Evolutionary conservation across 2,797 vertebrate species (phyloP).

Genomic region (Platalea minor): DNA sequence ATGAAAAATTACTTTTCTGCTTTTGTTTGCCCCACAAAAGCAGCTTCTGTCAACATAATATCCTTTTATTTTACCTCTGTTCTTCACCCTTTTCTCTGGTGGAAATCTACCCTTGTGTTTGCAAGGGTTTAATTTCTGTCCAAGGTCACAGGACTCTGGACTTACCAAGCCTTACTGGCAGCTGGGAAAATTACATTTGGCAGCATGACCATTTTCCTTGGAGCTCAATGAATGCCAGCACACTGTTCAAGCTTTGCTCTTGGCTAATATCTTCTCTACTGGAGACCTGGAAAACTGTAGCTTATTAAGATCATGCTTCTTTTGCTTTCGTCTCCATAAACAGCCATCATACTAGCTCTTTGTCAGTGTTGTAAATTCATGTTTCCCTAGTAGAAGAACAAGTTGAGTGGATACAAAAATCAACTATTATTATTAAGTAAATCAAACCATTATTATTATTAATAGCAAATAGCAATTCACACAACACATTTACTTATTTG

Average conservation of each 20-base stretch:
- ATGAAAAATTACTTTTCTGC: slow-evolving; percentile 10
- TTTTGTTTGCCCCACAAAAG: slow-evolving; percentile 27
- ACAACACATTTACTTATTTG: background rate
- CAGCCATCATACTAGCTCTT: background rate
- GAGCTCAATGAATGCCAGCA: background rate
- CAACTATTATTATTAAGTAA: background rate
- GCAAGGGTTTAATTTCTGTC: background rate
- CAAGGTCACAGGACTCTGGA: background rate
- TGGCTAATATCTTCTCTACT: background rate
- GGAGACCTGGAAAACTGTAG: background rate
- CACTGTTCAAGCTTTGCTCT: background rate
- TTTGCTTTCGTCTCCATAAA: background rate
- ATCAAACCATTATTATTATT: background rate
- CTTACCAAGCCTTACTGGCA: background rate
- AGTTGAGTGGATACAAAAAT: background rate
- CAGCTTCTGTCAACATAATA: background rate
- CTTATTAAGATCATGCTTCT: background rate
- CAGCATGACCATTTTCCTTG: background rate
- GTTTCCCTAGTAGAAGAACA: background rate
- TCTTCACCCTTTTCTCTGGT: background rate
- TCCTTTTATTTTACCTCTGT: slow-evolving; percentile 1
- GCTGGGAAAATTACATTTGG: slow-evolving; percentile 18
- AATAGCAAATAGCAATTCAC: background rate
- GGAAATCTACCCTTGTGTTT: background rate
- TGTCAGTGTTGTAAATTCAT: background rate